phyloP scores from a whole-genome alignment of 2,113 vertebrate genomes.

The Hyperopisus bebe region DNA sequence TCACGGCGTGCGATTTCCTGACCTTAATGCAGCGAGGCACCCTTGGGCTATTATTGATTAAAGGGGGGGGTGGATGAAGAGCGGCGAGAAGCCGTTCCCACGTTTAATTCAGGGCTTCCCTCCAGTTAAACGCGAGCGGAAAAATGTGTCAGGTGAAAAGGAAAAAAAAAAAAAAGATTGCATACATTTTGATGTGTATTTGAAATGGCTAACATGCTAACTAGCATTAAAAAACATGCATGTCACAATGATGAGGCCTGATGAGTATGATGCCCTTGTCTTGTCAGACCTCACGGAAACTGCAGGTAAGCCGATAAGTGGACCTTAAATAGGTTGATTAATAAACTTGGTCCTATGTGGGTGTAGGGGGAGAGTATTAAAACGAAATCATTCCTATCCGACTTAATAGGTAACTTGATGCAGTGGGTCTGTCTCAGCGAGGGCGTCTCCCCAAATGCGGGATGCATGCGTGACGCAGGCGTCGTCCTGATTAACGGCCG shows the following conservation, averaged over 20 bases:
- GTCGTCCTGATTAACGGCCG: not conserved
- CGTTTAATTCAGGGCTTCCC: not conserved
- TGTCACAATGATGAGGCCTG: conserved; percentile 3
- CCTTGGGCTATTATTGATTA: conserved; percentile 32
- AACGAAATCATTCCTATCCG: conserved; percentile 25
- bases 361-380: conserved; percentile 33
- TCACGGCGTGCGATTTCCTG: conserved; percentile 13
- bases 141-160: not conserved
- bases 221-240: conserved; percentile 10
- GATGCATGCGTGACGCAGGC: conserved; percentile 49
- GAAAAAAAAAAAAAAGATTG: not conserved
- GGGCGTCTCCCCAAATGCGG: conserved; percentile 37
- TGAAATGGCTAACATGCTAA: not conserved
- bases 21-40: conserved; percentile 17
- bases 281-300: conserved; percentile 38
- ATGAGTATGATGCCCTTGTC: conserved; percentile 48
- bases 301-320: conserved; percentile 32
- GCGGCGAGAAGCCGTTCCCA: not conserved
- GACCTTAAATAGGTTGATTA: conserved; percentile 42
- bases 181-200: not conserved
- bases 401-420: conserved; percentile 15
- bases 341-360: conserved; percentile 38
- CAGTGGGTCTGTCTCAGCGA: conserved; percentile 32
- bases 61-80: conserved; percentile 21
- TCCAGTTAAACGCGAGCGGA: not conserved